phyloP scores from a whole-genome alignment of 2,797 vertebrate species.

The Syncerus caffer region DNA sequence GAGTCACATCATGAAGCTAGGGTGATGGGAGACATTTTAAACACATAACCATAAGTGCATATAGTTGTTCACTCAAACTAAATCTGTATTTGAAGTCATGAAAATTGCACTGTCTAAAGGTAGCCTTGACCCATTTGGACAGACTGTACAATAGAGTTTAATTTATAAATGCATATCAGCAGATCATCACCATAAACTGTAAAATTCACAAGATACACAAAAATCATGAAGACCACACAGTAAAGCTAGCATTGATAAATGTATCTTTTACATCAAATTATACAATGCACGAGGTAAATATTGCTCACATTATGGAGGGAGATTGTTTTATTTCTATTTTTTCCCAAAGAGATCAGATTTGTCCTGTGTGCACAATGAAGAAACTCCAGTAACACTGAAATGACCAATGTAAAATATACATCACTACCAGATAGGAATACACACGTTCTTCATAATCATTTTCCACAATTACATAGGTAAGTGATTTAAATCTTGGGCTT shows the following conservation, averaged over 20 bases:
- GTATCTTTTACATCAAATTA: slow-evolving; percentile 80
- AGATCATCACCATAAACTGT: slow-evolving; percentile 69
- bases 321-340: slow-evolving; percentile 79
- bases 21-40: slow-evolving; percentile 50
- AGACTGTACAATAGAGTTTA: slow-evolving; percentile 72
- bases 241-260: slow-evolving; percentile 80
- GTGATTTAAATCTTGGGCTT: slow-evolving; percentile 76
- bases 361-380: slow-evolving; percentile 82
- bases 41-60: slow-evolving; percentile 68
- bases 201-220: slow-evolving; percentile 78
- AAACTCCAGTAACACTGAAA: slow-evolving; percentile 85
- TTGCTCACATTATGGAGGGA: slow-evolving; percentile 87
- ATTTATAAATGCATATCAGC: slow-evolving; percentile 69
- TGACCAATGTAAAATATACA: slow-evolving; percentile 84
- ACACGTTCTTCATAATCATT: slow-evolving; percentile 82
- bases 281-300: slow-evolving; percentile 85
- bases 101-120: slow-evolving; percentile 70
- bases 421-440: slow-evolving; percentile 86
- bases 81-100: slow-evolving; percentile 70
- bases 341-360: slow-evolving; percentile 81
- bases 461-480: slow-evolving; percentile 82
- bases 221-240: slow-evolving; percentile 61
- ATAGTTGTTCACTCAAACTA: slow-evolving; percentile 74
- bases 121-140: slow-evolving; percentile 66
- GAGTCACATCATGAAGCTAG: slow-evolving; percentile 57